These are phyloP conservation scores for Falco berigora DNA, from an alignment of 2,797 vertebrate genomes.

Conservation along the genomic window DNA sequence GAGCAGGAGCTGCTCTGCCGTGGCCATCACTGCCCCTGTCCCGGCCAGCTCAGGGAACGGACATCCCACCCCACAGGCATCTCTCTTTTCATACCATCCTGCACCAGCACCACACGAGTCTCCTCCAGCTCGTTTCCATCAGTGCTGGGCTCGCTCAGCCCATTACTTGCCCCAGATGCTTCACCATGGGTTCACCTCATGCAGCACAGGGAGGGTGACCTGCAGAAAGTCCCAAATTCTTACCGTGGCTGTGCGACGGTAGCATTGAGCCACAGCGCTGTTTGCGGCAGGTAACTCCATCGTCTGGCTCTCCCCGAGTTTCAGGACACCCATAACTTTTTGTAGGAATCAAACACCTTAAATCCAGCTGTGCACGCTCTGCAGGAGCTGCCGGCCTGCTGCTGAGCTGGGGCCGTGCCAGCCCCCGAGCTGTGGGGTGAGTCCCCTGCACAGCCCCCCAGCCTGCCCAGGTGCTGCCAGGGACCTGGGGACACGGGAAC, in stretches of 20 bases:
- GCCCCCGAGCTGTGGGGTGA: neutral
- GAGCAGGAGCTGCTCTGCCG: neutral
- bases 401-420: neutral
- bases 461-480: neutral
- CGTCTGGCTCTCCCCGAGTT: neutral
- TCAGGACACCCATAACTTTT: neutral
- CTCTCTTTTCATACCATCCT: neutral
- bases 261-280: rapidly evolving
- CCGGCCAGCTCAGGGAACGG: rapidly evolving
- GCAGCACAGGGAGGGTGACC: neutral
- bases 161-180: neutral
- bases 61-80: neutral
- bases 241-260: rapidly evolving
- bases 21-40: neutral
- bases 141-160: neutral
- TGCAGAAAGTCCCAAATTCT: neutral
- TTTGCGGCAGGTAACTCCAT: neutral
- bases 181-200: rapidly evolving
- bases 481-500: neutral
- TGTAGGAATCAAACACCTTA: neutral
- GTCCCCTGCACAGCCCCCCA: neutral
- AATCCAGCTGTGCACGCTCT: neutral
- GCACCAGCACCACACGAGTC: neutral
- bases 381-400: rapidly evolving
- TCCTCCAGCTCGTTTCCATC: neutral